Evolutionary conservation across 2,888 invertebrate genomes (phyloP), one percentile per base, ranked within the genome.

Genomic region (Sminthurides aquaticus): DNA sequence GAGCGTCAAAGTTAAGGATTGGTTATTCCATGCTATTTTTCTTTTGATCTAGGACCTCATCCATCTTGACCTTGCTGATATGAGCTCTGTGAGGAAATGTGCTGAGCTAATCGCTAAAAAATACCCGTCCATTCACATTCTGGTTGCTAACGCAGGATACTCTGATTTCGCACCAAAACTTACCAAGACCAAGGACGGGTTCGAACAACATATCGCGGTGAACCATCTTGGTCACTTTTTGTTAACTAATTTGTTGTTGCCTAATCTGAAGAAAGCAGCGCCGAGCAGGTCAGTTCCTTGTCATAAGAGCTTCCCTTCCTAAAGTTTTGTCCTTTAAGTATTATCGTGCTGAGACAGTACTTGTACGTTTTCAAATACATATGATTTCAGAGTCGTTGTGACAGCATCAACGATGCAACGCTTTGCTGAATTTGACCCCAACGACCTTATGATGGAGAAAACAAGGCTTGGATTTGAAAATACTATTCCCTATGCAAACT

Each of bases 61-160:
- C 2, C 26, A 49, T 49, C 27, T 64, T 20, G 64, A 64, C 27
- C 25, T 64, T 18, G 43, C 49, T 8, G 64, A 64, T 28, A 49
- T 64, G 58, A 58, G 49, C n/a, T 64, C 64, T 8, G 58, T 64
- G 1, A 22, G 56, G 25, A 48, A 58, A 25, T 64, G 55, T 58
- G 64, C 58, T 22, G 26, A 20, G 1, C 43, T 24, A n/a, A 48
- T 64, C 29, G 20, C 8, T 1, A 28, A 25, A 26, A 54, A 62
- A 18, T 62, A 56, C 25, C 62, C 62, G 0, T 24, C 34, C 15
- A 62, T 62, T 27, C 54, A 62, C 11, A 56, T 62, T 26, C 57
- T 62, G 8, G 29, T 62, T 2, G 55, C 54, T 15, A 62, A 62
- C 49, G 62, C 62, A 5, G 62, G 62, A 18, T 54, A 43, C 3